Evolutionary conservation across 2,797 vertebrate species (phyloP).

Genomic region (Eptatretus atami): DNA sequence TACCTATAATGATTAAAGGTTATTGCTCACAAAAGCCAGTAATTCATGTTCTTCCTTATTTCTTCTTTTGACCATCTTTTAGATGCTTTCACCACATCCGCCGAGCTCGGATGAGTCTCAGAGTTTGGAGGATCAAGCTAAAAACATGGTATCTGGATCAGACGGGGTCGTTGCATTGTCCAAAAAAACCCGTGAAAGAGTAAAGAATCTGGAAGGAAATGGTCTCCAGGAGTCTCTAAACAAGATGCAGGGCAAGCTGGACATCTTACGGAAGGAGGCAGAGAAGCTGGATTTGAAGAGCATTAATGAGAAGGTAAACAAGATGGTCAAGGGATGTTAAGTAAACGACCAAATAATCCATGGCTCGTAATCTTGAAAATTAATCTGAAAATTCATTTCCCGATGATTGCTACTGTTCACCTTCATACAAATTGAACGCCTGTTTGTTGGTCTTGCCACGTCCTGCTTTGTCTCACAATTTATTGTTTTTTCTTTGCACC

Average conservation of each 20-base stretch:
- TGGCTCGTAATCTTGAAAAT: neutral
- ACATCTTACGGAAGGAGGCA: conserved; percentile 19
- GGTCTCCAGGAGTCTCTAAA: conserved; percentile 14
- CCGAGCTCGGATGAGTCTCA: conserved; percentile 17
- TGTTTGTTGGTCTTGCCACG: neutral
- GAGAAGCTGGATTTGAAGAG: conserved; percentile 14
- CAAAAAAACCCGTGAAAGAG: conserved; percentile 9
- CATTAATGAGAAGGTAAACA: conserved; percentile 23
- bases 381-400: neutral
- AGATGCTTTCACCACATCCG: conserved; percentile 27
- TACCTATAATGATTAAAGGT: too few relatives aligned
- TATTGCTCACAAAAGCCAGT: too few relatives aligned
- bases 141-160: conserved; percentile 14
- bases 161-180: conserved; percentile 17
- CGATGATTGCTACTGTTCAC: neutral
- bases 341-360: too few relatives aligned
- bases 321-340: neutral
- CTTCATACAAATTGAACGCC: neutral
- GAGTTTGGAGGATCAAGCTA: conserved; percentile 17
- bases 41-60: neutral
- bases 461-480: conserved; percentile 6
- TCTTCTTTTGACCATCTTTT: conserved; percentile 6
- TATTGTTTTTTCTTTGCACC: conserved; percentile 10
- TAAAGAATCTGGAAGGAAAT: conserved; percentile 13
- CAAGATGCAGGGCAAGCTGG: conserved; percentile 18